These are phyloP conservation scores for Cryptoprocta ferox DNA, from an alignment of 2,797 vertebrate genomes.

Conservation along the genomic window DNA sequence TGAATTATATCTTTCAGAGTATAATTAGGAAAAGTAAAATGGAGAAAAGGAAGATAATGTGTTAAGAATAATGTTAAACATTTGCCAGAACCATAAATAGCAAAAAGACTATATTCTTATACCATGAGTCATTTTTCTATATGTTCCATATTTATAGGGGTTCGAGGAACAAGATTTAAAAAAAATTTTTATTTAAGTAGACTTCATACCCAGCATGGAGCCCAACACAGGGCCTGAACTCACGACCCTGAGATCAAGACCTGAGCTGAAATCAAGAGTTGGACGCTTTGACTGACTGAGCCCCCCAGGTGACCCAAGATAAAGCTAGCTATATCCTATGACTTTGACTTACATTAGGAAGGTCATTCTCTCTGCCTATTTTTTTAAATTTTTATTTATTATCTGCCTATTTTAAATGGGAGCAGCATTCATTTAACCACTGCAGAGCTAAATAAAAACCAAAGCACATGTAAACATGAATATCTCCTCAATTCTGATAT, in stretches of 20 bases:
- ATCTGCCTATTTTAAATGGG: neutral
- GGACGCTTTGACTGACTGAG: too few relatives aligned
- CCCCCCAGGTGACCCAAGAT: neutral
- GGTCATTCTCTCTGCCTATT: neutral
- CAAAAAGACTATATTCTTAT: neutral
- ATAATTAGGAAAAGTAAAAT: conserved; percentile 34
- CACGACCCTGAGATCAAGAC: too few relatives aligned
- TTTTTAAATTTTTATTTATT: neutral
- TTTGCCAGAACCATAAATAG: conserved; percentile 10
- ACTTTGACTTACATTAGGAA: conserved; percentile 8
- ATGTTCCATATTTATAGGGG: neutral
- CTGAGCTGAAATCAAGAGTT: too few relatives aligned
- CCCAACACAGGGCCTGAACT: too few relatives aligned
- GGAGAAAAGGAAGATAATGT: conserved; percentile 35
- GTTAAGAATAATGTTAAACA: conserved; percentile 24
- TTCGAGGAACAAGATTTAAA: neutral
- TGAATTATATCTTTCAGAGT: neutral
- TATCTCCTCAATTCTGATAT: neutral
- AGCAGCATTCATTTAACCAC: conserved; percentile 5
- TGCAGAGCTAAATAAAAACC: conserved; percentile 24
- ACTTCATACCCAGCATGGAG: too few relatives aligned
- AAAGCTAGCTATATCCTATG: neutral
- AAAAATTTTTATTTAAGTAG: too few relatives aligned
- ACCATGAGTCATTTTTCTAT: conserved; percentile 34
- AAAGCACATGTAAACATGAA: neutral